Base-by-base conservation (phyloP, 2,888 invertebrate species). In the Tuta absoluta region DNA sequence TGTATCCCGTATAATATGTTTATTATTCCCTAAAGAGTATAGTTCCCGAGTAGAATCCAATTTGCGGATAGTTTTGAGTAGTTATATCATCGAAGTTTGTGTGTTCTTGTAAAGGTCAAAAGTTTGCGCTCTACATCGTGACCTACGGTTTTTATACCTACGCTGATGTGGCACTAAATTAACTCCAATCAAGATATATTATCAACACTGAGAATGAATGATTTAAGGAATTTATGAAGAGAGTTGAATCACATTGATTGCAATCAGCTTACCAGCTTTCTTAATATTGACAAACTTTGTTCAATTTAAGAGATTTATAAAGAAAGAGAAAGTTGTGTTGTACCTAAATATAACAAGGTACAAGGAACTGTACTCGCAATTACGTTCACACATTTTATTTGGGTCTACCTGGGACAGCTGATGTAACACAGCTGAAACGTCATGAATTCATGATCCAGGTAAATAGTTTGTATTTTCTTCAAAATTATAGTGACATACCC, bases 21-120 rank as follows among this genome's bases (percentile, higher is more conserved):
- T 8, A 12, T 48, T 21, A 41, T 49, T 61, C 7, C 11, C 11
- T 2, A 23, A n/a, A 45, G 21, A n/a, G 23, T 45, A n/a, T 45
- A 14, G 2, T n/a, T 61, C 49, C 4, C 19, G 12, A 11, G 49
- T 45, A 17, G 7, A n/a, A 49, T 33, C 2, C 2, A 11, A 28
- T 1, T 17, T 49, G 10, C 33, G 17, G n/a, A 21, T 61, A 21
- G 51, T 71, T 69, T 66, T 58, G 41, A 19, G 17, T 61, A 70
- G 68, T 75, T 72, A 73, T 73, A 74, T 74, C 74, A 72, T 65
- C 28, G 61, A 71, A 71, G 63, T 72, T 72, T 73, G 70, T 56
- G 62, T 62, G 72, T 74, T 72, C 68, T 72, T 73, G 68, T 64
- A 84, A 80, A 88, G 86, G 88, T 88, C 87, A 79, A 66, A 56